These are phyloP conservation scores for Aramus guarauna DNA, from an alignment of 2,113 vertebrate genomes.

Conservation along the genomic window DNA sequence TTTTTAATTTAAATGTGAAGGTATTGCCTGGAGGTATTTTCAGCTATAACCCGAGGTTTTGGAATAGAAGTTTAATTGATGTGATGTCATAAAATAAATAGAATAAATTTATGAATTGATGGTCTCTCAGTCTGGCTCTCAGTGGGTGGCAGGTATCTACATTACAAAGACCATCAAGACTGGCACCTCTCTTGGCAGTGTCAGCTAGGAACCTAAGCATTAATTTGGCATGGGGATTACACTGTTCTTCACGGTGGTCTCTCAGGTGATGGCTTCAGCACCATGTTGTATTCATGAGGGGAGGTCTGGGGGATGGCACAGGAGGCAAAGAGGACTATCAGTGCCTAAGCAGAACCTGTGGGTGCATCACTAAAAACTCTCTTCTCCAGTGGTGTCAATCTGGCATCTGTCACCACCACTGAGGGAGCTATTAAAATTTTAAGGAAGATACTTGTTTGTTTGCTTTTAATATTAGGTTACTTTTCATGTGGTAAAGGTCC, in stretches of 20 bases:
- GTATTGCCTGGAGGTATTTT: conserved; percentile 59
- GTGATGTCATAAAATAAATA: conserved; percentile 72
- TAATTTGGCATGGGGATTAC: conserved; percentile 40
- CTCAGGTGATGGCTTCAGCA: conserved; percentile 20
- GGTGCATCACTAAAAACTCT: not conserved
- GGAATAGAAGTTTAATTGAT: conserved; percentile 63
- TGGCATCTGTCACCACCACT: not conserved
- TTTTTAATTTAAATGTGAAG: conserved; percentile 40
- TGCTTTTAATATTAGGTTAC: not conserved
- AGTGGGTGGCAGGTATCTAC: conserved; percentile 62
- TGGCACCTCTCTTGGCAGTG: conserved; percentile 51
- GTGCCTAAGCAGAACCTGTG: not conserved
- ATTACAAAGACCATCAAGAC: conserved; percentile 45
- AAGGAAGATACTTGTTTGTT: not conserved
- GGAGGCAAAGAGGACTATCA: not conserved
- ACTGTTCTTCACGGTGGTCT: conserved; percentile 57
- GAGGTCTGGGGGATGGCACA: not conserved
- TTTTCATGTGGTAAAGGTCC: not conserved
- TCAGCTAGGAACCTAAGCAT: conserved; percentile 4
- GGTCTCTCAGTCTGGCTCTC: conserved; percentile 63
- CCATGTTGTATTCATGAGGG: not conserved
- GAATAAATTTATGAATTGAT: conserved; percentile 65
- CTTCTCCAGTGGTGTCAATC: not conserved
- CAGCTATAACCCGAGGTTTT: conserved; percentile 16
- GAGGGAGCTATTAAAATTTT: not conserved